Conservation (phyloP, 2,888 invertebrate genomes). For the Caenorhabditis plicata region DNA sequence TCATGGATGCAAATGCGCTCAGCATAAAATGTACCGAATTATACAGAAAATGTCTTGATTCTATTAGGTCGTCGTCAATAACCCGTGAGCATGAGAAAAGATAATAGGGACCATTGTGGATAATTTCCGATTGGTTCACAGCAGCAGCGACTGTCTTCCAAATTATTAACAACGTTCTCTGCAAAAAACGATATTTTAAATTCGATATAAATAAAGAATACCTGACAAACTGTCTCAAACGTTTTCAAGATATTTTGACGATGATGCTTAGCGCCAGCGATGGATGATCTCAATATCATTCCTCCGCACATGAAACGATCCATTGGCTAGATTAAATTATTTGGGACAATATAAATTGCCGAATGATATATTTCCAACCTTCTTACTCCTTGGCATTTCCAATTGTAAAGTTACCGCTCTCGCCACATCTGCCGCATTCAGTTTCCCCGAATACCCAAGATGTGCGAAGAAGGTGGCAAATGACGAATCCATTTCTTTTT, state of each 20-base stretch:
- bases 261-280: conserved; percentile 5
- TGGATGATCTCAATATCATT: conserved; percentile 5
- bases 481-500: conserved; percentile 43
- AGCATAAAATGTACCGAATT: conserved; percentile 39
- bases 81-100: conserved; percentile 20
- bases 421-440: conserved; percentile 57
- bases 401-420: conserved; percentile 35
- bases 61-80: conserved; percentile 31
- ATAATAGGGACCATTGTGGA: conserved; percentile 36
- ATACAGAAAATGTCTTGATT: conserved; percentile 44
- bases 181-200: too few species aligned
- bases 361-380: conserved; percentile 6
- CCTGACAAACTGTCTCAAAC: conserved; percentile 10
- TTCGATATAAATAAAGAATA: too few species aligned
- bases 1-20: conserved; percentile 38
- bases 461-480: conserved; percentile 58
- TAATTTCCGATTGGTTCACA: conserved; percentile 44
- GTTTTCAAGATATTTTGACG: conserved; percentile 9
- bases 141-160: conserved; percentile 42
- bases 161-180: conserved; percentile 23
- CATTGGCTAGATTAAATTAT: conserved; percentile 9
- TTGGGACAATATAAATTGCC: neutral
- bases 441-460: conserved; percentile 45
- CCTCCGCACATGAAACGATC: conserved; percentile 13
- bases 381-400: conserved; percentile 21